These are phyloP conservation scores for Dascyllus trimaculatus DNA, from an alignment of 2,113 vertebrate genomes.

Conservation along the genomic window DNA sequence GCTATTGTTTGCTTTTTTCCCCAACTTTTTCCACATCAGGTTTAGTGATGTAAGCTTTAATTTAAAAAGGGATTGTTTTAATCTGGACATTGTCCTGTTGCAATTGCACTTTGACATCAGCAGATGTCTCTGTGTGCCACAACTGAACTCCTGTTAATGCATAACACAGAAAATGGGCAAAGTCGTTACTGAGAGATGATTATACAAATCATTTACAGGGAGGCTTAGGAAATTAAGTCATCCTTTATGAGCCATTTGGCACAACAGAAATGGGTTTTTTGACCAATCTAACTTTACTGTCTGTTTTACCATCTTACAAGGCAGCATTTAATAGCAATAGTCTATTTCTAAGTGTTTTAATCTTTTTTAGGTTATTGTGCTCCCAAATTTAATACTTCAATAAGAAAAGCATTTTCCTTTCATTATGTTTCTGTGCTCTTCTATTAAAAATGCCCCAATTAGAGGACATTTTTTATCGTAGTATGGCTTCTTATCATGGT, in stretches of 20 bases:
- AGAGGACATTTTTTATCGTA: neutral
- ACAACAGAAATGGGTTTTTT: conserved; percentile 22
- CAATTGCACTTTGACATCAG: conserved; percentile 51
- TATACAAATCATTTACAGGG: conserved; percentile 46
- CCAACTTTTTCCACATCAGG: neutral
- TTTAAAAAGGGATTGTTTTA: neutral
- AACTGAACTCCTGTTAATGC: neutral
- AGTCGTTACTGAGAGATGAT: conserved; percentile 53
- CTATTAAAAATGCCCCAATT: neutral
- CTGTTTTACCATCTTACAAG: conserved; percentile 4
- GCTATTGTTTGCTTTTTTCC: neutral
- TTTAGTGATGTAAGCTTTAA: neutral
- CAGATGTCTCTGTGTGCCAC: conserved; percentile 54
- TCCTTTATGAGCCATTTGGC: conserved; percentile 19
- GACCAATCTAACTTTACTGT: neutral
- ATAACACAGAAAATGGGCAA: neutral
- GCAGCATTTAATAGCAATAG: conserved; percentile 18
- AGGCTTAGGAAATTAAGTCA: conserved; percentile 38
- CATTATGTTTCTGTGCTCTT: neutral
- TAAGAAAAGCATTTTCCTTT: neutral
- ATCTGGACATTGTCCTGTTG: conserved; percentile 8
- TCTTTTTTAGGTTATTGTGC: neutral
- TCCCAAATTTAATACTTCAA: neutral
- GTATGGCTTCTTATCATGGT: neutral
- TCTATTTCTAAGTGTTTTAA: neutral